phyloP scores from a whole-genome alignment of 2,113 vertebrate species.

The Microtus richardsoni region DNA sequence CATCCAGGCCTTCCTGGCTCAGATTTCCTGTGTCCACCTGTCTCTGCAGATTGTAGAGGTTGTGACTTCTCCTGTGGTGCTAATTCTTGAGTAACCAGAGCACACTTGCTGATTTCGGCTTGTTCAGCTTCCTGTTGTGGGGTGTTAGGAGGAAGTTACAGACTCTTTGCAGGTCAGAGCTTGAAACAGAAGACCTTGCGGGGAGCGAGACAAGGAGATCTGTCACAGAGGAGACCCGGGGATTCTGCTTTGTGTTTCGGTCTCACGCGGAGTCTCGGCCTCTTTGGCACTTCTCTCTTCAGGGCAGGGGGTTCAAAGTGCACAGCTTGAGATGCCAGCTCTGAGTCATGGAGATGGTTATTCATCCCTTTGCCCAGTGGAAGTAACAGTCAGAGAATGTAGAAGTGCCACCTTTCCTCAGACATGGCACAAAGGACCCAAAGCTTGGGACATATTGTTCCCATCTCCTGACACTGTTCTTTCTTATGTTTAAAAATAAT shows the following conservation, averaged over 20 bases:
- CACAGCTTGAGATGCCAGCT: neutral
- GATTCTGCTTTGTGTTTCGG: slow-evolving; percentile 14
- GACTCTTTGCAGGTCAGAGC: neutral
- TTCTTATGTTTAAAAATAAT: neutral
- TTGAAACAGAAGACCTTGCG: neutral
- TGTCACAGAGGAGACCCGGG: neutral
- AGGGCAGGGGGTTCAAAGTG: neutral
- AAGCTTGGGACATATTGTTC: neutral
- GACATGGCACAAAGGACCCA: neutral
- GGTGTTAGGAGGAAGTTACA: neutral
- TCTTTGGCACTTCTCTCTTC: slow-evolving; percentile 35
- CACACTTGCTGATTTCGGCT: neutral
- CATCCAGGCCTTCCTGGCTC: neutral
- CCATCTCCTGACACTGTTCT: neutral
- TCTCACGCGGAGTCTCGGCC: slow-evolving; percentile 46
- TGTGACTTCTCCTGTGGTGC: neutral
- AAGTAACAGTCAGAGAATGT: neutral
- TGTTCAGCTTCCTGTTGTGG: neutral
- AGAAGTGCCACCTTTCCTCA: neutral
- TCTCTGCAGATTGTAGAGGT: neutral
- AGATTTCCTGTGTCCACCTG: neutral
- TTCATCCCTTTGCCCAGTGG: neutral
- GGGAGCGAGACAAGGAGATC: neutral
- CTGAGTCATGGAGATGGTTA: neutral
- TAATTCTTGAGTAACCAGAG: neutral